Base-by-base conservation (phyloP, 2,797 vertebrate species). In the Neosilurus hyrtlii region DNA sequence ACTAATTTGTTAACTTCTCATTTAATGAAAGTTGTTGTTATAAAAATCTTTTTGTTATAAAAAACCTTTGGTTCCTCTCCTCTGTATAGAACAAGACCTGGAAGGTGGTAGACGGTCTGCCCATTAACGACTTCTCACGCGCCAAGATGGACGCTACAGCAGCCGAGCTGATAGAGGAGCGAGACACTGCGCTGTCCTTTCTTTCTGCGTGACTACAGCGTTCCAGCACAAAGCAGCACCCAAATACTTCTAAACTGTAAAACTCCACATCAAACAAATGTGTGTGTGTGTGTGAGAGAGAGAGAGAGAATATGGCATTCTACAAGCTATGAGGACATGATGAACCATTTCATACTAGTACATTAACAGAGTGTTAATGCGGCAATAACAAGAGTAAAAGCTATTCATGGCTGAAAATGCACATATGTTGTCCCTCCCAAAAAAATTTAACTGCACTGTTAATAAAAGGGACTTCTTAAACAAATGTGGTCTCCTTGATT, bases 121-220 rank as follows among this genome's bases (percentile, higher is more conserved):
- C 93, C 35, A 94, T 99, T 89, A 96, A 96, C 68, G 95, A 96
- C 76, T 99, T 99, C 87, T 99, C 98, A 61, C 93, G 93, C 75
- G 92, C 92, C 61, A 99, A 98, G 93, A 98, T 99, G 96, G 95
- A 97, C 11, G 87, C 94, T 86, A 99, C 97, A 0, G 95, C 97
- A 0, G 95, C 95, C 7, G 97, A 99, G 91, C 92, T 99, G 87
- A 84, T 94, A 84, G 97, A 99, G 70, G 97, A 99, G 93, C 94
- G 97, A 65, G 95, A 98, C 91, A 96, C 95, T 0, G 97, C 98
- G 26, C 80, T 97, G 92, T 94, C 96, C 89, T 98, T 97, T 89
- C 91, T 95, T 83, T 88, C 90, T 52, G 91, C 90, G 86, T 99
- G 97, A 99, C 97, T 96, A 88, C 7, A 74, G 0, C 5, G 71